Conservation (phyloP, 2,888 invertebrate species). For the Ctenicera cuprea region DNA sequence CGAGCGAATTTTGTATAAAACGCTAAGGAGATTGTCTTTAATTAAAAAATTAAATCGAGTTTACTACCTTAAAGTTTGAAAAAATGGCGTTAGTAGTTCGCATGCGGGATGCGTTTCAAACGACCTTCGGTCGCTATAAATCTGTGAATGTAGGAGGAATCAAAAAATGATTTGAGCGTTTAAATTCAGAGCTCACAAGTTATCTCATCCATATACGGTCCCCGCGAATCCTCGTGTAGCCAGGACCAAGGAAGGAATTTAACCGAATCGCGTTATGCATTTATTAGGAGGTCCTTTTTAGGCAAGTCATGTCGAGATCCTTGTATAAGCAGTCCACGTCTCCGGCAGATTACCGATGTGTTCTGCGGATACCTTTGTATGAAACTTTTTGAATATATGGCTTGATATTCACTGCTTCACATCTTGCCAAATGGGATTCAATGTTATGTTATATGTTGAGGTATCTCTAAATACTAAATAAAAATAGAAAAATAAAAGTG, state of each 20-base stretch:
- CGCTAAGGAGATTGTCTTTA: conserved; percentile 16
- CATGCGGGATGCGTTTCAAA: not conserved
- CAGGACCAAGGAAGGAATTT: conserved; percentile 49
- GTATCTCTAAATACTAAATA: not conserved
- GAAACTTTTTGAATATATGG: conserved; percentile 40
- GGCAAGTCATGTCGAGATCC: conserved; percentile 51
- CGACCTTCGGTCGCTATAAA: conserved; percentile 14
- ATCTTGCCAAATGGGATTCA: conserved; percentile 10
- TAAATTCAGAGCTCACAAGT: conserved; percentile 42
- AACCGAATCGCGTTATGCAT: conserved; percentile 54
- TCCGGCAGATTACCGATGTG: conserved; percentile 51
- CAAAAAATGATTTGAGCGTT: conserved; percentile 41
- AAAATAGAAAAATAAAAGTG: no score
- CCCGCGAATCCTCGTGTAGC: conserved; percentile 43
- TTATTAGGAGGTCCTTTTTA: conserved; percentile 52
- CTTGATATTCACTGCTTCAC: conserved; percentile 28
- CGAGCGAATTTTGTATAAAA: conserved; percentile 7
- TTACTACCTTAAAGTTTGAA: not conserved
- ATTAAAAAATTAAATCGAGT: conserved; percentile 14
- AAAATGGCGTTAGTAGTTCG: not conserved
- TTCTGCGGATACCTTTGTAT: conserved; percentile 44
- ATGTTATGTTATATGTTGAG: not conserved
- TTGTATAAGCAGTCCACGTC: conserved; percentile 52
- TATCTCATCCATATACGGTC: conserved; percentile 50
- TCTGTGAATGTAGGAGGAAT: conserved; percentile 15